Base-by-base conservation (phyloP, 2,888 invertebrate species). In the Quadriops clusia region DNA sequence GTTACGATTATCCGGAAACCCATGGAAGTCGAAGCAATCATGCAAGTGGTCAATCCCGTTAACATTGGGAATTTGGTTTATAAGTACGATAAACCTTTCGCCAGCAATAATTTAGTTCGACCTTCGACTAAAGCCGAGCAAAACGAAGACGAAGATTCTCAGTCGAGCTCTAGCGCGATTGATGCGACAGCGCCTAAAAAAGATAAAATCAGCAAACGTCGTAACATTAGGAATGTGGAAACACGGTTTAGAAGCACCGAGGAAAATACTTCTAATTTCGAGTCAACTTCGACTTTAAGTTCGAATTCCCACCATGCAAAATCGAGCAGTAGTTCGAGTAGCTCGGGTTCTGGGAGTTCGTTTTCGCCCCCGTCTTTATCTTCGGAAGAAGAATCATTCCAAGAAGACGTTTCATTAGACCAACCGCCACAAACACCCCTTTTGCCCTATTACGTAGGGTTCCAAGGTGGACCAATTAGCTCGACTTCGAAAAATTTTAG, bases 41-140 rank as follows among this genome's bases (percentile, higher is more conserved):
- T 51, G 11, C 28, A 35, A 16, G 30, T 30, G 8, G 56, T 64
- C 36, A 55, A 56, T 36, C 60, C 57, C 27, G 60, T 66, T 13
- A 51, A 55, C 30, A 55, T 72, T 33, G 64, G 65, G 23, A 68
- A 63, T 40, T 61, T 77, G 7, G 60, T 74, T 23, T 77, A 74
- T 54, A 51, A 56, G 18, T 67, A 63, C 50, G 58, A 60, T 42
- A 46, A 51, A n/a, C 54, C 60, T 17, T 60, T 54, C 28, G 18
- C 52, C 29, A 23, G 40, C 14, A 40, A 48, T 11, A 56, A 58
- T 32, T 37, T 45, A 21, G 47, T 40, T 8, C 14, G 30, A 20
- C n/a, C 25, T n/a, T n/a, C n/a, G n/a, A n/a, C n/a, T n/a, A n/a
- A n/a, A n/a, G n/a, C n/a, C n/a, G n/a, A n/a, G n/a, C n/a, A n/a